Evolutionary conservation across 2,113 vertebrate genomes (phyloP).

Genomic region (Lophotis ruficrista): DNA sequence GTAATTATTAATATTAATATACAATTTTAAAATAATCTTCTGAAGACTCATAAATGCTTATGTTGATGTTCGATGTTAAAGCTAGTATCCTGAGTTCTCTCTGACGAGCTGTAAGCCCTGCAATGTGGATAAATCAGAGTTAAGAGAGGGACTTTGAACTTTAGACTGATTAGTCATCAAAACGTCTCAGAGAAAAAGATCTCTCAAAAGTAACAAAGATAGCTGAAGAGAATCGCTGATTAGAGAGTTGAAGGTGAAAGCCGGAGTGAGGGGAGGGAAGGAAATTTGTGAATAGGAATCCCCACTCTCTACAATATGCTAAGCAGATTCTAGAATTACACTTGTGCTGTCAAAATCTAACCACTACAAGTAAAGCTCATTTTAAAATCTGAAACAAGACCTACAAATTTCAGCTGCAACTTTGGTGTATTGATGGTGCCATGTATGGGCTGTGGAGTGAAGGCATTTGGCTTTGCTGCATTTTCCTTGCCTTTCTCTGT

Average conservation of each 20-base stretch:
- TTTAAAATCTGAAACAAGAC: neutral
- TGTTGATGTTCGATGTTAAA: neutral
- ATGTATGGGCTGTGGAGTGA: neutral
- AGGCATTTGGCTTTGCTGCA: neutral
- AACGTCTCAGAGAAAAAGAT: neutral
- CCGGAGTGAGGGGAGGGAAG: rapidly evolving
- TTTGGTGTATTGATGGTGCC: neutral
- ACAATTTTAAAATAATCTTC: neutral
- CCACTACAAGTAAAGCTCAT: neutral
- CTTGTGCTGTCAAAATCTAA: neutral
- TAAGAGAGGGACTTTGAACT: neutral
- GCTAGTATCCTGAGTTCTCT: neutral
- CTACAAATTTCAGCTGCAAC: neutral
- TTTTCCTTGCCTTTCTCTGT: neutral
- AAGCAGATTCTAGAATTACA: neutral
- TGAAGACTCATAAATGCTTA: neutral
- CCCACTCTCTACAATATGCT: neutral
- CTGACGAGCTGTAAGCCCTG: neutral
- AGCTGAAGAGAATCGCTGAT: neutral
- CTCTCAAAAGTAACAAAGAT: neutral
- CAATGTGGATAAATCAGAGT: neutral
- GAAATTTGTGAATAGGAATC: neutral
- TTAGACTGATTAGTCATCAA: neutral
- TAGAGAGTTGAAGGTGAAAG: neutral
- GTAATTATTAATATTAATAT: neutral